These are phyloP conservation scores for Drepana arcuata DNA, from an alignment of 1,140 invertebrate genomes.

Conservation along the genomic window DNA sequence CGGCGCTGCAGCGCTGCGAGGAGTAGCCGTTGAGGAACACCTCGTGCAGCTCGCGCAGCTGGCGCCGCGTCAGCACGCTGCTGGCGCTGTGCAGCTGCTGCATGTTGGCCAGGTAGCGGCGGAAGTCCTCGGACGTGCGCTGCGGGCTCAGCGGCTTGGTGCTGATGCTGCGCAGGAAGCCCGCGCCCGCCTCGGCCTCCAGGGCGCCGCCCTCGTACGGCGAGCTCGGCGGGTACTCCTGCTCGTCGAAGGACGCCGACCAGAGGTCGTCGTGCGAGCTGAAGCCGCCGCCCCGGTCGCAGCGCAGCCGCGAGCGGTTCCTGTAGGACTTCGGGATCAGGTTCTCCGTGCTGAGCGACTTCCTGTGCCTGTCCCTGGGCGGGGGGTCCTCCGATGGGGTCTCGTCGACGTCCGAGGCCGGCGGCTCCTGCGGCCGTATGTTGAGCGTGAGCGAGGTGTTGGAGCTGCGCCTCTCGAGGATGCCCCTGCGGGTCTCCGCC, in stretches of 20 bases:
- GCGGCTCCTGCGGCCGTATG: conserved; percentile 56
- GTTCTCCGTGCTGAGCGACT: conserved; percentile 75
- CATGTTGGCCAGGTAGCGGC: conserved; percentile 78
- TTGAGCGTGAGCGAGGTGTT: conserved; percentile 65
- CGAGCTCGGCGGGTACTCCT: conserved; percentile 52
- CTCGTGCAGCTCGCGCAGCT: conserved; percentile 71
- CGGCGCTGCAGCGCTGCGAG: conserved; percentile 46
- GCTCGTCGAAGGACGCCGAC: conserved; percentile 48
- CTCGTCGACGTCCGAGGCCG: conserved; percentile 66
- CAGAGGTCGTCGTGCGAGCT: conserved; percentile 67
- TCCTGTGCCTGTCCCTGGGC: conserved; percentile 62
- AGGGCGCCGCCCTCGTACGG: conserved; percentile 64
- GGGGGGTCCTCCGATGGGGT: conserved; percentile 42
- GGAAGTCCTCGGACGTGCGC: conserved; percentile 77
- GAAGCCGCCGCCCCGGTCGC: conserved; percentile 48
- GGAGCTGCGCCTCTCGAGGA: conserved; percentile 61
- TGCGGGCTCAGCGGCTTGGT: conserved; percentile 74
- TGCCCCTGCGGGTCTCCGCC: conserved; percentile 50
- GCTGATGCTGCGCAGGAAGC: conserved; percentile 73
- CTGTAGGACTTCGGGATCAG: conserved; percentile 66
- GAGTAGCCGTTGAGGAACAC: conserved; percentile 73
- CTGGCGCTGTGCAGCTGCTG: conserved; percentile 78
- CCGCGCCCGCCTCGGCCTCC: conserved; percentile 54
- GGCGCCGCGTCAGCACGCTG: conserved; percentile 71
- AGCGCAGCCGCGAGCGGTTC: conserved; percentile 34